Conservation (phyloP, 2,888 invertebrate species). For the Dioctria linearis region DNA sequence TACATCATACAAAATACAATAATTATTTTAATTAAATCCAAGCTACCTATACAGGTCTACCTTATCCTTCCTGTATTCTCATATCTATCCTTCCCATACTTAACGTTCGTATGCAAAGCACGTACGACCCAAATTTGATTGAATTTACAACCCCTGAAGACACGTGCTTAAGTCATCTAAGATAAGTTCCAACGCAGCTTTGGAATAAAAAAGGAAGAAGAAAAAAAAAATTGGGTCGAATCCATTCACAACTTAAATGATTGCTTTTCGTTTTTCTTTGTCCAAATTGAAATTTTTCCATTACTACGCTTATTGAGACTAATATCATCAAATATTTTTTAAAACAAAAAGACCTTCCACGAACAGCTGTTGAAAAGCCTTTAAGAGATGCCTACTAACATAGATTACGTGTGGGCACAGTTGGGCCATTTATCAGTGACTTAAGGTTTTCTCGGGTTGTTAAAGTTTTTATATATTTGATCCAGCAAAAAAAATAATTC, state of each 20-base stretch:
- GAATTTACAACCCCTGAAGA: conserved; percentile 20
- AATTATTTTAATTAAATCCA: too few relatives aligned
- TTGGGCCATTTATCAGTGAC: too few relatives aligned
- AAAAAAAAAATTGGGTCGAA: background rate
- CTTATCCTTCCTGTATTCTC: too few relatives aligned
- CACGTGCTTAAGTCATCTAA: conserved; percentile 8
- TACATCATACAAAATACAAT: too few relatives aligned
- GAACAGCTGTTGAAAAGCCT: too few relatives aligned
- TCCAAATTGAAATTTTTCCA: conserved; percentile 7
- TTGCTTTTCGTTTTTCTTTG: background rate
- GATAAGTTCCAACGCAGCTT: conserved; percentile 12
- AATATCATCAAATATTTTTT: too few relatives aligned
- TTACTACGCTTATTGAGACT: background rate
- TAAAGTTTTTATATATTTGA: background rate
- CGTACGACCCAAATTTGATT: conserved; percentile 32
- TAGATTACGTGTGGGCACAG: too few relatives aligned
- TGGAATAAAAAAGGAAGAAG: conserved; percentile 10
- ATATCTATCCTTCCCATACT: too few relatives aligned
- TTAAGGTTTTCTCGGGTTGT: conserved; percentile 3
- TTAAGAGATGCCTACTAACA: too few relatives aligned
- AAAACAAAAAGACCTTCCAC: too few relatives aligned
- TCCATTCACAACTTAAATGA: conserved; percentile 5
- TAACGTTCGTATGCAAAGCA: conserved; percentile 26
- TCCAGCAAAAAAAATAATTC: background rate
- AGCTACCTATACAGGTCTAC: too few relatives aligned